These are phyloP conservation scores for Progne subis DNA, from an alignment of 2,113 vertebrate genomes.

Conservation along the genomic window DNA sequence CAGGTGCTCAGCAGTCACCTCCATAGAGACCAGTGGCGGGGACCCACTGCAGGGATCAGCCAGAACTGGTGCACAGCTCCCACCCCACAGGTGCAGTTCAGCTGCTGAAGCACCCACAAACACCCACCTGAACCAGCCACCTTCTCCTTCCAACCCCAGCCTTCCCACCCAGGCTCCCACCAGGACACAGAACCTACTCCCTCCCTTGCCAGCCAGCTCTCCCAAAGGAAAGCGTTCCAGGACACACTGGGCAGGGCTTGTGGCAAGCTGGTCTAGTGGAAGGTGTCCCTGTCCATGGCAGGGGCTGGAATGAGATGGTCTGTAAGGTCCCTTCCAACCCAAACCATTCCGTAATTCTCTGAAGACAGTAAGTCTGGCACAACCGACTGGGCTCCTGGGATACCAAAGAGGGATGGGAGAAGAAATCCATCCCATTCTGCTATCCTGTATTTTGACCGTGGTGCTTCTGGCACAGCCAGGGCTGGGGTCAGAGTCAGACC, in stretches of 20 bases:
- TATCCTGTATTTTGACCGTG: not conserved
- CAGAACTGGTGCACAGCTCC: not conserved
- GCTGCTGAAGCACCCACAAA: not conserved
- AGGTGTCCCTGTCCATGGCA: not conserved
- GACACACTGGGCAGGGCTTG: not conserved
- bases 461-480: not conserved
- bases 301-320: not conserved
- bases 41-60: not conserved
- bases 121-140: not conserved
- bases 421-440: not conserved
- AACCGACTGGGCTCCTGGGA: fast-evolving
- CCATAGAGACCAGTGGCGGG: fast-evolving
- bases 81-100: not conserved
- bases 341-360: not conserved
- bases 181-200: not conserved
- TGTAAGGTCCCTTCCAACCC: not conserved
- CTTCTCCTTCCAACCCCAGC: not conserved
- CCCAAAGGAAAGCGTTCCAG: not conserved
- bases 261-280: not conserved
- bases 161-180: not conserved
- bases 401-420: not conserved
- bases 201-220: not conserved
- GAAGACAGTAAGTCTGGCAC: not conserved
- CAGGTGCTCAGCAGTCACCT: not conserved
- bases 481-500: not conserved